Evolutionary conservation across 2,888 invertebrate species (phyloP), one percentile per base, ranked within the genome.

Genomic region (Polyommatus iphigenia): DNA sequence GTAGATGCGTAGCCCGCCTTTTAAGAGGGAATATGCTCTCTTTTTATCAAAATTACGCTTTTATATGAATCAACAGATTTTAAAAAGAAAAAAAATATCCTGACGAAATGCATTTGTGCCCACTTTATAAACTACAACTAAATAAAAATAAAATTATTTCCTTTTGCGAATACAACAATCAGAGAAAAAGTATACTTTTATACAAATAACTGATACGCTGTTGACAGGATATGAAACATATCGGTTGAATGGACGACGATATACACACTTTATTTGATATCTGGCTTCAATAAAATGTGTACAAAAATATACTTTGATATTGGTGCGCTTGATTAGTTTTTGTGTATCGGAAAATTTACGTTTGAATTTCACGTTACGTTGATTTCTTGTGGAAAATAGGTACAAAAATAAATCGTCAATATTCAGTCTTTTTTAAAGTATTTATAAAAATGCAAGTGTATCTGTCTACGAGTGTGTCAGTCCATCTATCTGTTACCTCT

Each of bases 191-290:
- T 24, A 24, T 62, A 62, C 62, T 24, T 62, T 4, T 24, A 13
- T 13, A 62, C 24, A 24, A 62, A 59, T 10, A 24, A 4, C 10
- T 24, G 24, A 62, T 20, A 62, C 24, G 24, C 10, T 24, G 13
- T 13, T 24, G 62, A 24, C 62, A 62, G 62, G 62, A 62, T 62
- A 62, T 62, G 62, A 62, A 62, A 24, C 62, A 24, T 24, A 62
- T 62, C 24, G 24, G 62, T 62, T 24, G 24, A 62, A 62, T 24
- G 62, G 24, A 20, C 20, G 24, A 3, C 24, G 24, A 62, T 62
- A 62, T 62, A 62, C 59, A 57, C 59, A 62, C 7, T 24, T 62
- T 62, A 62, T 62, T 62, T 62, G 8, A 20, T 62, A 62, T 20
- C 24, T 24, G 24, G 24, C 62, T 62, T 62, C 62, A 62, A 62